Base-by-base conservation (phyloP, 1,140 invertebrate species). In the Neodiprion pinetum region DNA sequence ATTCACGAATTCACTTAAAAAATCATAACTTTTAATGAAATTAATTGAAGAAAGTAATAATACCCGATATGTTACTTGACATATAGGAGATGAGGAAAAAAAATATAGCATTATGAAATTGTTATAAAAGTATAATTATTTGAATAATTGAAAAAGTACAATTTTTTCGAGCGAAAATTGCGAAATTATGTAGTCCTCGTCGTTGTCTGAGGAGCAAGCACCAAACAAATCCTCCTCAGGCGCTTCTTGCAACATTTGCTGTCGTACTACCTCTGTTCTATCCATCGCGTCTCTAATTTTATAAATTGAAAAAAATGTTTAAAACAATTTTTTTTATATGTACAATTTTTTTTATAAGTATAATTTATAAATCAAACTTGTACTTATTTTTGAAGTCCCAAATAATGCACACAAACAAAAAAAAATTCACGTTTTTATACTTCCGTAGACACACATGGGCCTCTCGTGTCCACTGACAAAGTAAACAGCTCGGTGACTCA, bases 51-150 rank as follows among this genome's bases (percentile, higher is more conserved):
- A 61, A 61, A 61, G 53, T 61, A 61, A n/a, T 61, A 61, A 61
- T 61, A 61, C 53, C 10, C n/a, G n/a, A 61, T 61, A 61, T 61
- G 53, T 61, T 61, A 11, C 53, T 61, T 61, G 53, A 61, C 10
- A 61, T 61, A n/a, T 61, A 61, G 53, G 10, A 61, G 1, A 61
- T 61, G 10, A 61, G n/a, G 10, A 61, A 61, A 11, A 61, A 61
- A 61, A 61, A 61, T 61, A 61, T 61, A 61, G 53, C 53, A 61
- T 61, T 61, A 61, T 61, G 53, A 61, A 61, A 61, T 61, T 61
- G 10, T 61, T 61, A 11, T 11, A 61, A 61, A 61, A 61, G 53
- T 61, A 61, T 61, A 61, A 61, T 61, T 61, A 61, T 61, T 61
- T 61, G 53, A 61, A 61, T n/a, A 61, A 61, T 61, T 61, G 53